Conservation (phyloP, 2,888 invertebrate genomes). For the Dasysyrphus albostriatus region DNA sequence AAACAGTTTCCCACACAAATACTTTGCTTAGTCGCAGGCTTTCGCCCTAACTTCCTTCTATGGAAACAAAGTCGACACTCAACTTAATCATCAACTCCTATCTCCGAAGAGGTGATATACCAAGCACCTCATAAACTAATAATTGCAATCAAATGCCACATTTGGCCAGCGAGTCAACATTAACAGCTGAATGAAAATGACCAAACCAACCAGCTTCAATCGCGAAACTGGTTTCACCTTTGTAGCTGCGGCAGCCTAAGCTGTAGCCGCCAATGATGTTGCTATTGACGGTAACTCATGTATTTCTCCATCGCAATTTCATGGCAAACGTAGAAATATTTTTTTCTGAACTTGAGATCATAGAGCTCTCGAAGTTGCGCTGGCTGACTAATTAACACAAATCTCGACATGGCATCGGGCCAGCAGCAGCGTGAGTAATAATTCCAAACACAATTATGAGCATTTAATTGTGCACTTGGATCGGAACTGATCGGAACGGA, state of each 20-base stretch:
- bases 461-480: constrained; percentile 60
- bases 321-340: constrained; percentile 43
- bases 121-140: constrained; percentile 71
- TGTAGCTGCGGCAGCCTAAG: background rate
- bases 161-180: constrained; percentile 40
- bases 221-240: constrained; percentile 65
- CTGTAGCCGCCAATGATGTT: constrained; percentile 10
- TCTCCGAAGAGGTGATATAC: constrained; percentile 34
- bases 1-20: constrained; percentile 32
- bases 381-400: constrained; percentile 67
- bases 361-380: constrained; percentile 30
- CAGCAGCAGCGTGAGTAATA: constrained; percentile 49
- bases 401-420: constrained; percentile 25
- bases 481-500: constrained; percentile 14
- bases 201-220: constrained; percentile 14
- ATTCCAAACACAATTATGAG: constrained; percentile 56
- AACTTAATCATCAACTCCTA: constrained; percentile 36
- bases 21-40: background rate
- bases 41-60: constrained; percentile 45
- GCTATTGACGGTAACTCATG: constrained; percentile 34
- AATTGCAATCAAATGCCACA: constrained; percentile 66
- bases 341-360: constrained; percentile 63
- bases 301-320: constrained; percentile 47
- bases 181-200: constrained; percentile 28
- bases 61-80: constrained; percentile 10